Base-by-base conservation (phyloP, 2,113 vertebrate species). In the Psettodes erumei region DNA sequence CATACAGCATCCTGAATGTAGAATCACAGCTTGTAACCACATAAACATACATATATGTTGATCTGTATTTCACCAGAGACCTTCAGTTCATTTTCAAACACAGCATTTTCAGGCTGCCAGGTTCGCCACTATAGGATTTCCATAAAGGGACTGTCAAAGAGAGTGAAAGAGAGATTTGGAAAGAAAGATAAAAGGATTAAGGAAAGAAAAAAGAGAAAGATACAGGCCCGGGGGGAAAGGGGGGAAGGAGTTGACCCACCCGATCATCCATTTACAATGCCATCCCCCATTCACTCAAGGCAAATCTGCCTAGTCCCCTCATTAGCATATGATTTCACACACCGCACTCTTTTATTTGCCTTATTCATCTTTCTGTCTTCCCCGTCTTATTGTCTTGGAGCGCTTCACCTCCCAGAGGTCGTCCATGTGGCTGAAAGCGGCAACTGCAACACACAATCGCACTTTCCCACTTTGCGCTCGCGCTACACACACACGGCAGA, bases 211-310 rank as follows among this genome's bases (percentile, higher is more conserved):
- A 59, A 27, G 23, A 35, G 16, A 48, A 1, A 10, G 2, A 45
- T 21, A 68, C 3, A 60, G n/a, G 21, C 13, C 65, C n/a, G 2
- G 23, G 40, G 71, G 72, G 38, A 53, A 71, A 50, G 63, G 25
- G 59, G 53, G 77, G 55, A 81, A 56, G 68, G 56, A 89, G 40
- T 30, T 83, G 75, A 88, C 83, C 89, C 87, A 84, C 74, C 64
- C 82, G 23, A 75, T 82, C 79, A 87, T 75, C 66, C 76, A 10
- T 71, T 73, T 77, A 71, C 56, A 71, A 35, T 43, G 84, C 71
- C 86, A 71, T 86, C 82, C 90, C 86, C 67, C 82, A 71, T 84
- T 72, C 59, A 73, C 58, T 55, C 30, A 56, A 65, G 33, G 56
- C 47, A 66, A 66, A 56, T 47, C 64, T 62, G 80, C 66, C 56